These are phyloP conservation scores for Furnarius figulus DNA, from an alignment of 2,113 vertebrate genomes.

Conservation along the genomic window DNA sequence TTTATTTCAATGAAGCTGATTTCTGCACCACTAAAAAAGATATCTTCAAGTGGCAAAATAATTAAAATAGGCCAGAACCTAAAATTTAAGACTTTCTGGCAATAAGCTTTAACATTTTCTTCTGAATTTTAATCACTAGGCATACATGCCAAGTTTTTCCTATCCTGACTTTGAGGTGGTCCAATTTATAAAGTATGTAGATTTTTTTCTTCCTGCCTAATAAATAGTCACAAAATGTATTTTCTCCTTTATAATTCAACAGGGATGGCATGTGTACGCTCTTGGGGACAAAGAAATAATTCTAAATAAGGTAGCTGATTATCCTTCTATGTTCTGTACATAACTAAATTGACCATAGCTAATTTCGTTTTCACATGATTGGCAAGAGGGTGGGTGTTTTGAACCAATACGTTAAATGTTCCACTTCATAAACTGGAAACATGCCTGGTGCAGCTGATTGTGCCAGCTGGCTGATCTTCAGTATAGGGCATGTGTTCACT, in stretches of 20 bases:
- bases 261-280: not conserved
- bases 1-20: not conserved
- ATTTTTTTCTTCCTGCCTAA: not conserved
- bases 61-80: not conserved
- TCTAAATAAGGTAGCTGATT: slow-evolving; percentile 1
- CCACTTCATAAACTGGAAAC: slow-evolving; percentile 37
- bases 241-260: not conserved
- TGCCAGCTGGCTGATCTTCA: slow-evolving; percentile 66
- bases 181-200: not conserved
- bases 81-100: not conserved
- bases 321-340: slow-evolving; percentile 18
- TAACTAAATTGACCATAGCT: slow-evolving; percentile 34
- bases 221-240: not conserved
- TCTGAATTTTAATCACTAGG: not conserved
- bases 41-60: not conserved
- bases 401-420: slow-evolving; percentile 37
- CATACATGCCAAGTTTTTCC: not conserved
- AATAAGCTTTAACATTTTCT: slow-evolving; percentile 1
- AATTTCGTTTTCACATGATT: slow-evolving; percentile 44
- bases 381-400: slow-evolving; percentile 27
- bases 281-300: not conserved
- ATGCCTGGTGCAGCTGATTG: not conserved
- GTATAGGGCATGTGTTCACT: not conserved
- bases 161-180: not conserved
- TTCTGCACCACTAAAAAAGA: not conserved